These are phyloP conservation scores for Pseudobourletiella spinata DNA, from an alignment of 1,140 invertebrate species.

Conservation along the genomic window DNA sequence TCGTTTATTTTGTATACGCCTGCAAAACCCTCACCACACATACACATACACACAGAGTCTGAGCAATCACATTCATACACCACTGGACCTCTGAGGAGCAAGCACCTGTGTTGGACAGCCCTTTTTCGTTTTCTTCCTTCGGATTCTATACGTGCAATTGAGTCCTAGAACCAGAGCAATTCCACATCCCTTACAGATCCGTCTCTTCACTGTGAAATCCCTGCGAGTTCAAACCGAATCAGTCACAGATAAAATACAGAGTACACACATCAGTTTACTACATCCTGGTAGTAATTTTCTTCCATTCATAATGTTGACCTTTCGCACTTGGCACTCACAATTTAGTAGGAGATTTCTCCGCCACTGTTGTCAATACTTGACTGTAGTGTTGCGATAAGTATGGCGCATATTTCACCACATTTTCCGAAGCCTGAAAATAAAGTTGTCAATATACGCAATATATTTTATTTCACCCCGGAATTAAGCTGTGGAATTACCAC, in stretches of 20 bases:
- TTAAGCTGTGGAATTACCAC: no score
- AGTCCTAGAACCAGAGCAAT: conserved; percentile 13
- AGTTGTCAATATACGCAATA: no score
- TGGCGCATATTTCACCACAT: neutral
- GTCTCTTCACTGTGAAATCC: conserved; percentile 31
- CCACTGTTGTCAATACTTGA: neutral
- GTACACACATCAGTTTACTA: no score
- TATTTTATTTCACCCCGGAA: no score
- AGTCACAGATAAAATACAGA: no score
- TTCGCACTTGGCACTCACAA: no score
- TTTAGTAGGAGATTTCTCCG: conserved; percentile 14
- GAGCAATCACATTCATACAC: neutral
- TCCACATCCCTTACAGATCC: conserved; percentile 27
- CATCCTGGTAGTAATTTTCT: no score
- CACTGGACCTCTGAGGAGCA: neutral
- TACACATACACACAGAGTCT: neutral
- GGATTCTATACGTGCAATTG: conserved; percentile 21
- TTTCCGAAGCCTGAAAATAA: conserved; percentile 3
- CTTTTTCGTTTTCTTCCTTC: conserved; percentile 15
- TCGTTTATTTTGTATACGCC: no score
- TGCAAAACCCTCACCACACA: neutral
- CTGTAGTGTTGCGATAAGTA: conserved; percentile 7
- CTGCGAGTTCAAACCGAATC: no score
- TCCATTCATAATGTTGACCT: no score
- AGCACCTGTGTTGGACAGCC: conserved; percentile 20